These are phyloP conservation scores for Brachyopa scutellaris DNA, from an alignment of 2,888 invertebrate genomes.

Conservation along the genomic window DNA sequence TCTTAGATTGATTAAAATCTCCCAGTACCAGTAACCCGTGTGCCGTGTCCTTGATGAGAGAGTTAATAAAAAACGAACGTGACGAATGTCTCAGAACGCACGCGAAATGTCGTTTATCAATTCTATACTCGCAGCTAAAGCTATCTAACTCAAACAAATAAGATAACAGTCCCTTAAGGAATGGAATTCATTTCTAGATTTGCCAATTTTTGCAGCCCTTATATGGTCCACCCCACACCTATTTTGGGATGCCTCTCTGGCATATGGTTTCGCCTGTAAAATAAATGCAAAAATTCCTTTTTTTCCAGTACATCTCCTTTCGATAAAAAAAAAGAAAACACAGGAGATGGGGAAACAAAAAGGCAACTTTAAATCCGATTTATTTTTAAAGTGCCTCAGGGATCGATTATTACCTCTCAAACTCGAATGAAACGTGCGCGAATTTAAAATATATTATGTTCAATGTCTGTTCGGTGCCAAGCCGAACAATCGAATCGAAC, in stretches of 20 bases:
- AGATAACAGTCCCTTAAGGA: conserved; percentile 68
- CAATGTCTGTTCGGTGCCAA: conserved; percentile 24
- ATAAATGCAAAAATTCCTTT: conserved; percentile 48
- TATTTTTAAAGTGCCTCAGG: conserved; percentile 82
- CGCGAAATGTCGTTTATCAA: conserved; percentile 55
- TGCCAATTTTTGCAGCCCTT: conserved; percentile 26
- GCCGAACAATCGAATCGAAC: conserved; percentile 43
- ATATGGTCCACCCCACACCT: conserved; percentile 1
- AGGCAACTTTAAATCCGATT: conserved; percentile 80
- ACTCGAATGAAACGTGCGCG: conserved; percentile 82
- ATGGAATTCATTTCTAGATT: conserved; percentile 36
- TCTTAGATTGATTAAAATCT: no score
- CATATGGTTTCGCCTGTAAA: conserved; percentile 63
- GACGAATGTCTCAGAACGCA: conserved; percentile 9
- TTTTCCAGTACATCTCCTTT: conserved; percentile 67
- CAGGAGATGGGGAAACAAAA: conserved; percentile 32
- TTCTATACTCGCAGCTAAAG: not conserved
- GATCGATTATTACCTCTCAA: conserved; percentile 82
- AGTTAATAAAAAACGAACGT: conserved; percentile 9
- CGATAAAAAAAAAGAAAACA: conserved; percentile 32
- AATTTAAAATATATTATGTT: conserved; percentile 68
- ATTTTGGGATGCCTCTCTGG: conserved; percentile 20
- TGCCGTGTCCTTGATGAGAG: not conserved
- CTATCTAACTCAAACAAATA: conserved; percentile 62
- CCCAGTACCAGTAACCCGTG: no score